Percentiles rank a stretch among this genome's conserved stretches.
These are phyloP conservation scores for Lutraria lutraria DNA, from an alignment of 2,888 invertebrate genomes.

Conservation along the genomic window DNA sequence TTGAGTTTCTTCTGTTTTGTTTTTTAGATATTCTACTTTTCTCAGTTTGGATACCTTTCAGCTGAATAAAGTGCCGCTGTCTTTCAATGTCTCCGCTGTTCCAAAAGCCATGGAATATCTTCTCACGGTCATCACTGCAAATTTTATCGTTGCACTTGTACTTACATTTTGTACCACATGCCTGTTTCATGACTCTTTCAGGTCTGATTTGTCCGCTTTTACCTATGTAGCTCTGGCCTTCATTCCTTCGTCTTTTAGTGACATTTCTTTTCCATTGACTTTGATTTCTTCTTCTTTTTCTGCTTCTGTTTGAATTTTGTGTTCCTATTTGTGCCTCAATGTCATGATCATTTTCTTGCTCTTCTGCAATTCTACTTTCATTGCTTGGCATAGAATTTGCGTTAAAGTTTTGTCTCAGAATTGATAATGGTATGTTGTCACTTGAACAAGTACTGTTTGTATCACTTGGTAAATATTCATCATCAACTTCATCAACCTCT, in stretches of 20 bases:
- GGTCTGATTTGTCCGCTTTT: not conserved
- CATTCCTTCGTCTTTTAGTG: conserved; percentile 18
- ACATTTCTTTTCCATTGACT: conserved; percentile 14
- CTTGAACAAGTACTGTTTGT: too few species aligned
- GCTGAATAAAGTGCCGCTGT: not conserved
- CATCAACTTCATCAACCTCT: too few species aligned
- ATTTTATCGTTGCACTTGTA: conserved; percentile 6
- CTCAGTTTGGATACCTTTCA: too few species aligned
- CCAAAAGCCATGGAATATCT: conserved; percentile 23
- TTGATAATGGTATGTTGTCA: too few species aligned
- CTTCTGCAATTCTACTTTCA: too few species aligned
- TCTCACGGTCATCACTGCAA: not conserved
- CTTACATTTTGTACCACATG: not conserved
- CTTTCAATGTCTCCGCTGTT: not conserved
- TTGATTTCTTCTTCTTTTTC: conserved; percentile 21
- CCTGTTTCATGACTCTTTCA: not conserved
- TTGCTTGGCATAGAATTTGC: too few species aligned
- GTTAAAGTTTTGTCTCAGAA: too few species aligned
- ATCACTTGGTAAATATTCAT: too few species aligned
- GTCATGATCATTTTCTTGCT: too few species aligned
- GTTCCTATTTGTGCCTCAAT: too few species aligned
- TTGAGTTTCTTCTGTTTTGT: too few species aligned
- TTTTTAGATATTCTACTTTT: too few species aligned
- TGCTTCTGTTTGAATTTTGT: not conserved
- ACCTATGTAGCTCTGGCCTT: conserved; percentile 8